Evolutionary conservation across 1,140 invertebrate genomes (phyloP).

Genomic region (Drosophila saltans): DNA sequence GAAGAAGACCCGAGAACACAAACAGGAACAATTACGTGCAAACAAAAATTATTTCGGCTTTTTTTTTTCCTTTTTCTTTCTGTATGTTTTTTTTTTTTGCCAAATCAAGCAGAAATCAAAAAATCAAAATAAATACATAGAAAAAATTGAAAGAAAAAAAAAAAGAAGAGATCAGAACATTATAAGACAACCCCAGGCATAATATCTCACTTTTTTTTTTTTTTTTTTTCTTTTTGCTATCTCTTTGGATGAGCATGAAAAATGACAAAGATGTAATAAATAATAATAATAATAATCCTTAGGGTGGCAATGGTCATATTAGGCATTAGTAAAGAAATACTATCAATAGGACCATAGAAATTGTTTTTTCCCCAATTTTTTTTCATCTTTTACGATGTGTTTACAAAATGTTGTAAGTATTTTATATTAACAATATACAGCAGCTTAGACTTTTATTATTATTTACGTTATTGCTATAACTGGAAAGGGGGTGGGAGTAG

Average conservation of each 20-base stretch:
- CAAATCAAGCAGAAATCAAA: constrained; percentile 63
- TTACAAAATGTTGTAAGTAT: too few species aligned
- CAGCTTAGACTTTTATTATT: too few species aligned
- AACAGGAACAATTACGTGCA: constrained; percentile 58
- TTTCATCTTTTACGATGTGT: too few species aligned
- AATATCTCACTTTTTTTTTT: constrained; percentile 23
- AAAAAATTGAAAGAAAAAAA: constrained; percentile 36
- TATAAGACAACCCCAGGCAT: constrained; percentile 38
- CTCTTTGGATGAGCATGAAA: neutral
- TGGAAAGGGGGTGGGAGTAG: too few species aligned
- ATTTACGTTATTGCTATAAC: too few species aligned
- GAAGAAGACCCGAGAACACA: constrained; percentile 25
- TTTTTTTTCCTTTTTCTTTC: neutral
- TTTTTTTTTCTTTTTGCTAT: neutral
- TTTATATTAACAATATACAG: too few species aligned
- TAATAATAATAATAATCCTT: neutral
- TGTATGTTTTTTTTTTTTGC: constrained; percentile 17
- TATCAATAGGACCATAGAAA: too few species aligned
- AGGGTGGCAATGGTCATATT: too few species aligned
- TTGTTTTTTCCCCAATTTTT: too few species aligned
- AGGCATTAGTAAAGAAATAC: too few species aligned
- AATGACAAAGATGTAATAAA: constrained; percentile 3
- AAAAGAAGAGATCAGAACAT: constrained; percentile 51
- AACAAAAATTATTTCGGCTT: constrained; percentile 50
- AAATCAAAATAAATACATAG: constrained; percentile 63